Conservation (phyloP, 2,888 invertebrate genomes). For the Ormia ochracea region DNA sequence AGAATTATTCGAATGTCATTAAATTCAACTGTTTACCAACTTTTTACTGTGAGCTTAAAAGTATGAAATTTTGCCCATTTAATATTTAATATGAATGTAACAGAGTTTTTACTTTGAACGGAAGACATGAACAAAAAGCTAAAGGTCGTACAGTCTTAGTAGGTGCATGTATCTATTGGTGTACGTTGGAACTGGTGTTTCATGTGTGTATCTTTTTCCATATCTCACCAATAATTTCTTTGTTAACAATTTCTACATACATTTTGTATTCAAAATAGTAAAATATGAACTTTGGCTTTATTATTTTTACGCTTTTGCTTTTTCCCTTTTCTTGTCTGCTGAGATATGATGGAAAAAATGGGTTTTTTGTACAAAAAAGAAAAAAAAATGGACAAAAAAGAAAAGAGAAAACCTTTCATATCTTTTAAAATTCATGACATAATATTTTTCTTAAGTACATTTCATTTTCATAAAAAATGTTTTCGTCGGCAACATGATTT, state of each 20-base stretch:
- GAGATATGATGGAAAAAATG: neutral
- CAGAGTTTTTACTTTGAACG: constrained; percentile 7
- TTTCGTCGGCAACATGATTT: neutral
- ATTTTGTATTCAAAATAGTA: constrained; percentile 25
- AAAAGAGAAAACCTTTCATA: constrained; percentile 46
- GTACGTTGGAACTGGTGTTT: constrained; percentile 6
- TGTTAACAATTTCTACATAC: constrained; percentile 33
- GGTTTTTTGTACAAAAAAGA: no score
- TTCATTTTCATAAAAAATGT: constrained; percentile 28
- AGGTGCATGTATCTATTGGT: neutral
- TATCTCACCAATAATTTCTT: constrained; percentile 27
- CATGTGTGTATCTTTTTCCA: neutral
- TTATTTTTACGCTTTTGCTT: constrained; percentile 4
- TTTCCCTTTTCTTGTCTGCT: neutral
- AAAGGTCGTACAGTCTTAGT: constrained; percentile 50
- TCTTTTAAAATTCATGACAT: constrained; percentile 61
- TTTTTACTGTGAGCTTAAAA: neutral
- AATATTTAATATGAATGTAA: constrained; percentile 13
- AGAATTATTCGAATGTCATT: neutral
- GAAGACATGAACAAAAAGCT: constrained; percentile 31
- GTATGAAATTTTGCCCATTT: neutral
- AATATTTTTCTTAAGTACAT: constrained; percentile 51
- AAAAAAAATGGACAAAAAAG: constrained; percentile 23
- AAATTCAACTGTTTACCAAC: neutral
- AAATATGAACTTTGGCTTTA: constrained; percentile 1